These are phyloP conservation scores for Sphaeridia pumilis DNA, from an alignment of 2,888 invertebrate genomes.

Conservation along the genomic window DNA sequence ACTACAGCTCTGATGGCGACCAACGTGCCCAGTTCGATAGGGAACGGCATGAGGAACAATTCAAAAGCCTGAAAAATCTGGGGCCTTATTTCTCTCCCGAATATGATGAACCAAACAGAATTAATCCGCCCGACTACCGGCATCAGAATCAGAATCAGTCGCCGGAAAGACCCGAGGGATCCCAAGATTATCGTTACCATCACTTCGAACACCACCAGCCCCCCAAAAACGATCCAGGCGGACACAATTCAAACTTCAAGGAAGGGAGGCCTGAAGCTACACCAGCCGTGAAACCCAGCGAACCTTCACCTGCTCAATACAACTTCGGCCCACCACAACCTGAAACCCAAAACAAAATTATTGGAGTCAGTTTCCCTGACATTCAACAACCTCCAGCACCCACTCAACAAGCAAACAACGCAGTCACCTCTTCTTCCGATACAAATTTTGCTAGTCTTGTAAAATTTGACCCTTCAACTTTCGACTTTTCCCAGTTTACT, in stretches of 20 bases:
- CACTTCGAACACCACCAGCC: not conserved
- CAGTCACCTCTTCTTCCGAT: too few relatives aligned
- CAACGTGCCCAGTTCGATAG: not conserved
- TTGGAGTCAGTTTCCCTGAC: not conserved
- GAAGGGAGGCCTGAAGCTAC: not conserved
- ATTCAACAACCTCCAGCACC: not conserved
- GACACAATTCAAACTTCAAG: not conserved
- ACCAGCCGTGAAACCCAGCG: not conserved
- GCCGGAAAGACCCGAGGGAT: not conserved
- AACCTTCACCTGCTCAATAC: not conserved
- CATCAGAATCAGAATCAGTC: not conserved
- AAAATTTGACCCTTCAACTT: not conserved
- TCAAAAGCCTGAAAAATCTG: not conserved
- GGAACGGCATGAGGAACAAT: not conserved
- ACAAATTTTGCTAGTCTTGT: not conserved
- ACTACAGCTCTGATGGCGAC: not conserved
- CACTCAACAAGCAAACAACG: not conserved
- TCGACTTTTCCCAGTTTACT: constrained; percentile 1
- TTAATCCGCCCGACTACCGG: not conserved
- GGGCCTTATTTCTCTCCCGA: not conserved
- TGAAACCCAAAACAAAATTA: not conserved
- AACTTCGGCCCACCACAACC: not conserved
- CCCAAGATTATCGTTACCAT: not conserved
- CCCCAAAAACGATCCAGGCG: too few relatives aligned
- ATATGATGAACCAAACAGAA: not conserved